These are phyloP conservation scores for Tetramorium alpestre DNA, from an alignment of 1,140 invertebrate species.

Conservation along the genomic window DNA sequence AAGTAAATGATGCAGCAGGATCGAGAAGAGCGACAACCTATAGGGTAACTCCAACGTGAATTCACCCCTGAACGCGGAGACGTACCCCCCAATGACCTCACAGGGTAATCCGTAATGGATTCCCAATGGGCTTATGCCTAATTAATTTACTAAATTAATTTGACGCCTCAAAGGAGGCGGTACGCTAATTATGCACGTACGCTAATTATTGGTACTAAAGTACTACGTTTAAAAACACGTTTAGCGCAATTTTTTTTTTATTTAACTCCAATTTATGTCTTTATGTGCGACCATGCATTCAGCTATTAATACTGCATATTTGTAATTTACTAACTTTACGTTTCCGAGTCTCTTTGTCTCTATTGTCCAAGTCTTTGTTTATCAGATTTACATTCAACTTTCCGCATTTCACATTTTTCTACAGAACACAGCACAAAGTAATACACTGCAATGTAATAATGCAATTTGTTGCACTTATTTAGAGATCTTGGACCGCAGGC, in stretches of 20 bases:
- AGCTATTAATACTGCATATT: neutral
- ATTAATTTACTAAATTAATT: constrained; percentile 34
- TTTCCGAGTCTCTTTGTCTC: neutral
- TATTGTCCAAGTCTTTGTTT: too few relatives aligned
- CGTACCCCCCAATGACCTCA: neutral
- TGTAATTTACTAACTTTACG: neutral
- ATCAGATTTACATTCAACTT: neutral
- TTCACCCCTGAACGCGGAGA: constrained; percentile 5
- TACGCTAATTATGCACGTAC: too few relatives aligned
- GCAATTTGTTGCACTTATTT: too few relatives aligned
- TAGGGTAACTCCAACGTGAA: neutral
- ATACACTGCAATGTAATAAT: neutral
- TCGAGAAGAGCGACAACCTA: neutral
- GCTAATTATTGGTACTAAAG: neutral
- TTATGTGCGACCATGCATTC: neutral
- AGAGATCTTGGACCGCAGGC: neutral
- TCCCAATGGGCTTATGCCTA: constrained; percentile 1
- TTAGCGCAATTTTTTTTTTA: too few relatives aligned
- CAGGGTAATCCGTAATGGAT: neutral
- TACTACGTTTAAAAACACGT: neutral
- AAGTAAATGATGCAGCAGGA: neutral
- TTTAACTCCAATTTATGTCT: neutral
- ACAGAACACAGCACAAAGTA: neutral
- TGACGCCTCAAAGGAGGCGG: neutral
- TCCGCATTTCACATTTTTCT: neutral